phyloP scores from a whole-genome alignment of 1,140 invertebrate species.

The Hycleus cichorii region DNA sequence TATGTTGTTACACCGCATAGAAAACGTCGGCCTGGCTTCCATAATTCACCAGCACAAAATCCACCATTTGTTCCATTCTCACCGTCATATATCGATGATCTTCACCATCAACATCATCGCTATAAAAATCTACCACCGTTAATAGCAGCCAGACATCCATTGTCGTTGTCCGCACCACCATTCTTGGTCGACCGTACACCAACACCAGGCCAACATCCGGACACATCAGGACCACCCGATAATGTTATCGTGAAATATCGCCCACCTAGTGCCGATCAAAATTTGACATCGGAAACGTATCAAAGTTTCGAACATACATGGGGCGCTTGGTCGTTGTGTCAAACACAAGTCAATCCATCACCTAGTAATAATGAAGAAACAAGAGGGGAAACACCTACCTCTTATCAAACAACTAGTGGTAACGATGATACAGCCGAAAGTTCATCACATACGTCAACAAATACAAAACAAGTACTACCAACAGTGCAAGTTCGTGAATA shows the following conservation, averaged over 20 bases:
- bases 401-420: slow-evolving; percentile 28
- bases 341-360: slow-evolving; percentile 50
- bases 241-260: slow-evolving; percentile 56
- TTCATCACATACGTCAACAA: slow-evolving; percentile 41
- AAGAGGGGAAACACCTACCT: slow-evolving; percentile 45
- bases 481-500: slow-evolving; percentile 64
- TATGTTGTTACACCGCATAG: slow-evolving; percentile 78
- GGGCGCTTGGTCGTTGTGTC: slow-evolving; percentile 61
- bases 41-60: slow-evolving; percentile 76
- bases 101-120: slow-evolving; percentile 38
- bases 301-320: slow-evolving; percentile 46
- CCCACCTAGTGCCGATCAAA: slow-evolving; percentile 59
- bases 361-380: slow-evolving; percentile 24
- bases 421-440: slow-evolving; percentile 46
- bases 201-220: slow-evolving; percentile 42
- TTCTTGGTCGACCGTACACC: slow-evolving; percentile 55
- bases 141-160: slow-evolving; percentile 52
- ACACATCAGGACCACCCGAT: slow-evolving; percentile 43
- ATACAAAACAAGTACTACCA: slow-evolving; percentile 45
- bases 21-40: slow-evolving; percentile 74
- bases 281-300: slow-evolving; percentile 41
- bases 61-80: slow-evolving; percentile 74
- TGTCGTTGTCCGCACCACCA: slow-evolving; percentile 62
- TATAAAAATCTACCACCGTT: slow-evolving; percentile 41
- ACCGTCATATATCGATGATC: slow-evolving; percentile 61